Evolutionary conservation across 1,140 invertebrate species (phyloP).

Genomic region (Mizuhopecten yessoensis): DNA sequence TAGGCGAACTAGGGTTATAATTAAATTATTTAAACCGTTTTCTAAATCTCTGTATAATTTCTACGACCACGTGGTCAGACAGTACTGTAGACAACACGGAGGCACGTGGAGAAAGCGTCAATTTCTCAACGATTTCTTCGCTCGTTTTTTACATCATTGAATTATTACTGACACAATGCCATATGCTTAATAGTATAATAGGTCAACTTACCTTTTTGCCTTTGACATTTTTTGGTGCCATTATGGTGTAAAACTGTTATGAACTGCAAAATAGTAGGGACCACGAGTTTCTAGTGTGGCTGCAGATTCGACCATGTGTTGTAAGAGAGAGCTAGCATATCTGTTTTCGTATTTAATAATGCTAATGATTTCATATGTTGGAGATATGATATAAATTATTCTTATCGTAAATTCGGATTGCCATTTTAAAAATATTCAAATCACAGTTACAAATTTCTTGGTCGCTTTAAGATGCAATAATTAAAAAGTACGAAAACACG

Average conservation of each 20-base stretch:
- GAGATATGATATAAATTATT: too few relatives aligned
- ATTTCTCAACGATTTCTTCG: not conserved
- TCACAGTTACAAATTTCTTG: too few relatives aligned
- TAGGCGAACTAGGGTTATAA: too few relatives aligned
- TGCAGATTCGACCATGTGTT: not conserved
- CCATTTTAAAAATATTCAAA: too few relatives aligned
- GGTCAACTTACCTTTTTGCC: not conserved
- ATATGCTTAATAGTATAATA: not conserved
- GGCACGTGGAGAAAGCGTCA: constrained; percentile 36
- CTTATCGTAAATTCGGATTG: too few relatives aligned
- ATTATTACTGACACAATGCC: not conserved
- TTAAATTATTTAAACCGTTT: too few relatives aligned
- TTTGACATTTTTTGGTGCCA: constrained; percentile 11
- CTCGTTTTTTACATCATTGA: not conserved
- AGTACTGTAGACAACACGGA: not conserved
- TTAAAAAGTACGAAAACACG: too few relatives aligned
- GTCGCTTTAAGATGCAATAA: too few relatives aligned
- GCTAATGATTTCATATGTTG: too few relatives aligned
- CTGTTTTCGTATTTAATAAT: not conserved
- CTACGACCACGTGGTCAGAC: not conserved
- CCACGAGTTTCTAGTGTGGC: not conserved
- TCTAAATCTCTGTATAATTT: too few relatives aligned
- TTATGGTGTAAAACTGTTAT: not conserved
- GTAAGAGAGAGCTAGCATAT: not conserved
- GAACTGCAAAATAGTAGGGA: not conserved